A percentile compares a stretch with the other conserved stretches of the same genome.
phyloP scores from a whole-genome alignment of 2,888 invertebrate genomes.

The Linyphia triangularis region DNA sequence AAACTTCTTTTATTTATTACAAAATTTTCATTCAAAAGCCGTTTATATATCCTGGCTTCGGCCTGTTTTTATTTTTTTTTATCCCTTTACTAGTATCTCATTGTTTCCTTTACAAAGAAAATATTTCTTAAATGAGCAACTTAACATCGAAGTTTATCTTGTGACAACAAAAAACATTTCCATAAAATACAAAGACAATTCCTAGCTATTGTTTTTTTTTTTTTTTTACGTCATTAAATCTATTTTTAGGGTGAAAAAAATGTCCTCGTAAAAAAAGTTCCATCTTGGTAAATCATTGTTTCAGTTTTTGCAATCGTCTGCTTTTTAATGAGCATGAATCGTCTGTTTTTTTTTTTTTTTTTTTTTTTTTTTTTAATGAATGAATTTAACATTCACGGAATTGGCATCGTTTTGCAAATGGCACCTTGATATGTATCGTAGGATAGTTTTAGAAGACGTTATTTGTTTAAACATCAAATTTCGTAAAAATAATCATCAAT shows the following conservation, averaged over 20 bases:
- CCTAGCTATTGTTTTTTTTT: background rate
- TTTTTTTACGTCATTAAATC: background rate
- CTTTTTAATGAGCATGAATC: background rate
- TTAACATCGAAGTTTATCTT: slow-evolving; percentile 50
- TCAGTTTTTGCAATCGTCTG: background rate
- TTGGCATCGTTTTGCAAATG: too few relatives aligned
- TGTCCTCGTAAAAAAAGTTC: background rate
- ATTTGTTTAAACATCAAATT: too few relatives aligned
- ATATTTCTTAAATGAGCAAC: slow-evolving; percentile 41
- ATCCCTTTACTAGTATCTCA: background rate
- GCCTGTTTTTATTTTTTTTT: background rate
- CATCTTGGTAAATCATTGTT: background rate
- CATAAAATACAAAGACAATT: background rate
- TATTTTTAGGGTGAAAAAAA: background rate
- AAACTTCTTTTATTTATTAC: slow-evolving; percentile 33
- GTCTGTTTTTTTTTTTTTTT: too few relatives aligned
- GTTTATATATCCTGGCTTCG: background rate
- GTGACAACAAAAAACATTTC: slow-evolving; percentile 24
- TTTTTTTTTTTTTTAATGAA: too few relatives aligned
- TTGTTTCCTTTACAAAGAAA: slow-evolving; percentile 37
- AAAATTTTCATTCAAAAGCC: slow-evolving; percentile 28
- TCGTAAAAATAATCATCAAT: too few relatives aligned
- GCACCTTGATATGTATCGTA: too few relatives aligned
- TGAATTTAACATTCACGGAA: too few relatives aligned
- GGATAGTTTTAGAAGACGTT: too few relatives aligned